phyloP scores from a whole-genome alignment of 1,140 invertebrate genomes.

The Nasonia longicornis region DNA sequence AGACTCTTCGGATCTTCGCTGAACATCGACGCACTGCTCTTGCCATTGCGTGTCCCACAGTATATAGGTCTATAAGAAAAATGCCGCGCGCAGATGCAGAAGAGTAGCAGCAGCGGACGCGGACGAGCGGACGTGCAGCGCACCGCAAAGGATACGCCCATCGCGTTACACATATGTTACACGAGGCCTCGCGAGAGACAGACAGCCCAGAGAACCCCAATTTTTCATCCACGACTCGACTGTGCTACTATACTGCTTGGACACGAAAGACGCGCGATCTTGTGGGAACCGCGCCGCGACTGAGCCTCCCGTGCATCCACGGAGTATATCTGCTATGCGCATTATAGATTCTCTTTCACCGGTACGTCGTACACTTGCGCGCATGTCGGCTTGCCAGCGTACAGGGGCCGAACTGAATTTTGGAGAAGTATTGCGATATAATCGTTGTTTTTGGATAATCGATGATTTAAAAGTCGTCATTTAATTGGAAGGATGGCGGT shows the following conservation, averaged over 20 bases:
- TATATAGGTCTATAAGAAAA: background rate
- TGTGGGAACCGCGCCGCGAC: conserved; percentile 50
- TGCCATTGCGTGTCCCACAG: background rate
- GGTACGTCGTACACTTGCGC: background rate
- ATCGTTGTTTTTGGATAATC: too few species aligned
- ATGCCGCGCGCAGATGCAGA: background rate
- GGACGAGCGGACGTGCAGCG: conserved; percentile 43
- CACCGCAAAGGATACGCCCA: conserved; percentile 57
- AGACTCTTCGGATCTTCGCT: background rate
- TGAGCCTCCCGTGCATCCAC: background rate
- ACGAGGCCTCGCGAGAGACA: background rate
- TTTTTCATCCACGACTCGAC: conserved; percentile 47
- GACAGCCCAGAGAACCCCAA: conserved; percentile 33
- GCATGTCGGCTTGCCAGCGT: background rate
- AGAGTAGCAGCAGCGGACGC: background rate
- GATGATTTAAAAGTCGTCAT: too few species aligned
- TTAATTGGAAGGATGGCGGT: too few species aligned
- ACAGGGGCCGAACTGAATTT: background rate
- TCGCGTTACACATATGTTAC: conserved; percentile 60
- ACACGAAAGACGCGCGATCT: conserved; percentile 52
- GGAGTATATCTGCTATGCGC: background rate
- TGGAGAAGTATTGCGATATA: too few species aligned
- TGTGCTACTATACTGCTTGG: background rate
- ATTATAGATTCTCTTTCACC: background rate
- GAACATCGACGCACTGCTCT: background rate